Evolutionary conservation across 2,797 vertebrate species (phyloP).

Genomic region (Eleutherodactylus coqui): DNA sequence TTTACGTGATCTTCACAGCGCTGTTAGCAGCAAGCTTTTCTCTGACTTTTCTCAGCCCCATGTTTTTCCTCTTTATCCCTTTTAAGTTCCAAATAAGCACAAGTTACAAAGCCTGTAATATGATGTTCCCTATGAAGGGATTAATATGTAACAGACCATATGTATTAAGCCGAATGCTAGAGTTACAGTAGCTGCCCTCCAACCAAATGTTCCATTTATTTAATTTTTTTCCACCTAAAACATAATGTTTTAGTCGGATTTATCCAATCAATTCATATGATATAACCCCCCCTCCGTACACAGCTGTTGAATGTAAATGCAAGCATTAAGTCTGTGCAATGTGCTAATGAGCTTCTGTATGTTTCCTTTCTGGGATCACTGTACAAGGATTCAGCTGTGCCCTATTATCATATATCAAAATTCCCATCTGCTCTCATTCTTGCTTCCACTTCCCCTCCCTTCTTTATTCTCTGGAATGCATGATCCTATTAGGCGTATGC

Average conservation of each 20-base stretch:
- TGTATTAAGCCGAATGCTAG: background rate
- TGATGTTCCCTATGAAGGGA: too few relatives aligned
- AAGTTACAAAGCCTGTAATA: too few relatives aligned
- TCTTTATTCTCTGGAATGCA: constrained; percentile 36
- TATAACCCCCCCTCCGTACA: background rate
- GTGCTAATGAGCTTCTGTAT: constrained; percentile 51
- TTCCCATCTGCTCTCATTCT: constrained; percentile 47
- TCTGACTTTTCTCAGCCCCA: too few relatives aligned
- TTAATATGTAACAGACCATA: background rate
- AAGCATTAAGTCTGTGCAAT: constrained; percentile 40
- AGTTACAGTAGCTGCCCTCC: background rate
- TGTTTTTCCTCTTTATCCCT: too few relatives aligned
- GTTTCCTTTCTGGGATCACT: constrained; percentile 45
- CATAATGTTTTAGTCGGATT: background rate
- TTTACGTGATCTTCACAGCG: too few relatives aligned
- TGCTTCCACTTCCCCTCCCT: constrained; percentile 39
- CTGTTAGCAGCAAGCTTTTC: too few relatives aligned
- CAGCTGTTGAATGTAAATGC: constrained; percentile 49
- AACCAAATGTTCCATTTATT: background rate
- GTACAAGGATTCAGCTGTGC: constrained; percentile 50
- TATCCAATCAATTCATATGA: background rate
- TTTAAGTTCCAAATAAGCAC: too few relatives aligned
- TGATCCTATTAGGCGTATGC: constrained; percentile 1
- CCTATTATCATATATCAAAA: constrained; percentile 53
- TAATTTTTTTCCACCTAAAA: background rate